Evolutionary conservation across 2,113 vertebrate genomes (phyloP), one percentile per base, ranked within the genome.

Genomic region (Theristicus caerulescens): DNA sequence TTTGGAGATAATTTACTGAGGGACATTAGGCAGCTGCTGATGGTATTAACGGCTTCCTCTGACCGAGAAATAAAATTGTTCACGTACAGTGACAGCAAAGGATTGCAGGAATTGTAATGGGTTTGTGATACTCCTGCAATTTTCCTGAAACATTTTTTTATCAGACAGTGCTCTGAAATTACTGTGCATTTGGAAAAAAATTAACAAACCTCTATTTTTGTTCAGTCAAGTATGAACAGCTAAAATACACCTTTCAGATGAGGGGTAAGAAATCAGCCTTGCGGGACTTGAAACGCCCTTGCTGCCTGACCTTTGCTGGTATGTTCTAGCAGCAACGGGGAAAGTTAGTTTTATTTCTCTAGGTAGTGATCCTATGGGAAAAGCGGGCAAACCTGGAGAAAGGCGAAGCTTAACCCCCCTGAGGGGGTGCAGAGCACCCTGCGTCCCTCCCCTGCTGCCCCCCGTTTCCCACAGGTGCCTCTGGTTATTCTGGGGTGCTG

Each of bases 391-490:
- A 51, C 61, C 8, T 36, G 59, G 79, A 76, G 26, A 44, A 58
- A 26, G 18, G 22, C 32, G 9, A 73, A 59, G 34, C 38, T 69
- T 87, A 17, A 7, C 7, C 40, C 16, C 54, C 65, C 34, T 12
- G 11, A 16, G 42, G 47, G 13, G 21, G 6, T 38, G 42, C 59
- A 5, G 44, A 19, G 20, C 7, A 12, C 19, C 5, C 24, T 1
- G 5, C 1, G 11, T 51, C 73, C 44, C 46, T 40, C 14, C 44
- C 49, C 31, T 12, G 27, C 44, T 10, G 17, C 14, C 65, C 40
- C 15, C 8, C 10, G 4, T 2, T 20, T 16, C 40, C 54, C 5
- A 2, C n/a, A 8, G 25, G 8, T 7, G 42, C n/a, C 27, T 6
- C 38, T 4, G 24, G 61, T 36, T 57, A 13, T 49, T 24, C 16